These are phyloP conservation scores for Listrodromus nycthemerus DNA, from an alignment of 2,888 invertebrate species.

Conservation along the genomic window DNA sequence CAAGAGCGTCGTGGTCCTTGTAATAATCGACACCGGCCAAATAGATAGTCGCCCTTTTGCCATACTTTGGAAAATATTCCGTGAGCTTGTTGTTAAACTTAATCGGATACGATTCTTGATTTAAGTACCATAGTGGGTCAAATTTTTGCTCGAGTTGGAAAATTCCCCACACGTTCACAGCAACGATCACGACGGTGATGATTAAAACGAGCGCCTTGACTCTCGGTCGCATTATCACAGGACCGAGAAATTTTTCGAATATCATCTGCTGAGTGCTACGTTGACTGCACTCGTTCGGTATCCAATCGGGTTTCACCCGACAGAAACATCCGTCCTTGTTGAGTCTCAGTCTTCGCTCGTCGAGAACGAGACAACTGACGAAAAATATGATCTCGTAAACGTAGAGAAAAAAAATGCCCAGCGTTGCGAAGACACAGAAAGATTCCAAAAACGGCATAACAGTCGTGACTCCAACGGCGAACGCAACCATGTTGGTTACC, in stretches of 20 bases:
- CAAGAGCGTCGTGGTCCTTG: conserved; percentile 77
- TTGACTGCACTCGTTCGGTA: conserved; percentile 83
- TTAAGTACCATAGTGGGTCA: conserved; percentile 83
- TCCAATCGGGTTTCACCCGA: conserved; percentile 78
- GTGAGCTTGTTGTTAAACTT: conserved; percentile 80
- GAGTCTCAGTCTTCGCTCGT: conserved; percentile 82
- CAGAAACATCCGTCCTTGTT: conserved; percentile 81
- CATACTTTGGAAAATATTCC: conserved; percentile 81
- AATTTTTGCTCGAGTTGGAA: conserved; percentile 82
- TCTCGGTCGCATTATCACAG: conserved; percentile 80
- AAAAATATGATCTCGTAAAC: conserved; percentile 85
- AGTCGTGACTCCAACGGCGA: conserved; percentile 85
- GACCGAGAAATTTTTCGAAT: conserved; percentile 83
- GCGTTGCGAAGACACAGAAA: conserved; percentile 85
- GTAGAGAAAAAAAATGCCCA: conserved; percentile 85
- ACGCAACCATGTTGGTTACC: conserved; percentile 85
- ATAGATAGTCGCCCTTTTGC: conserved; percentile 81
- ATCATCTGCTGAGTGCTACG: conserved; percentile 81
- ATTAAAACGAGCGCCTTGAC: conserved; percentile 82
- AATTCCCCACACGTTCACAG: conserved; percentile 81
- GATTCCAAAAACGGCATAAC: conserved; percentile 85
- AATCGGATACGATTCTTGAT: conserved; percentile 82
- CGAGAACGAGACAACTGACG: conserved; percentile 84
- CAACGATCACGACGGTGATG: conserved; percentile 78
- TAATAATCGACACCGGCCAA: conserved; percentile 82